phyloP scores from a whole-genome alignment of 2,888 invertebrate genomes.

The Leistus spinibarbis region DNA sequence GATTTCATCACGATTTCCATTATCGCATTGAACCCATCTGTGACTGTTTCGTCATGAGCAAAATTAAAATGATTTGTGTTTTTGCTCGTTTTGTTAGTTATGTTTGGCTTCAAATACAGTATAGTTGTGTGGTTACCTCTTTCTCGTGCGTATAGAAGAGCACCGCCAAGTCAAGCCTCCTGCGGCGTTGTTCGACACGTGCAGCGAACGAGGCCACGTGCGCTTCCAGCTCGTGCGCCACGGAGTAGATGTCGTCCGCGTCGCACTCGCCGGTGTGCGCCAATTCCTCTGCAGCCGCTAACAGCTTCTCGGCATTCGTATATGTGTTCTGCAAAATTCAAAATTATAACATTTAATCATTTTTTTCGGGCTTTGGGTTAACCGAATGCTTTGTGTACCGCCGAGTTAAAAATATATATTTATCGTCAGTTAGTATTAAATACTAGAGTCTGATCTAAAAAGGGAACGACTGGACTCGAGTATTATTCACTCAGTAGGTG shows the following conservation, averaged over 20 bases:
- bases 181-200: constrained; percentile 86
- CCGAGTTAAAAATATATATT: too few relatives aligned
- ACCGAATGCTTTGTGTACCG: neutral
- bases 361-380: too few relatives aligned
- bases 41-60: neutral
- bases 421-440: too few relatives aligned
- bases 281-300: constrained; percentile 94
- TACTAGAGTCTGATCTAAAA: too few relatives aligned
- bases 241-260: constrained; percentile 93
- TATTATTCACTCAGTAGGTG: neutral
- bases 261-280: constrained; percentile 96
- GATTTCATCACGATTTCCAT: neutral
- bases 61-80: neutral
- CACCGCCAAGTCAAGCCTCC: constrained; percentile 90
- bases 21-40: neutral
- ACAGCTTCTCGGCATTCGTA: constrained; percentile 95
- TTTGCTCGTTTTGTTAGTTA: neutral
- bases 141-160: constrained; percentile 95
- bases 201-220: constrained; percentile 95
- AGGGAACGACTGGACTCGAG: neutral
- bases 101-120: neutral
- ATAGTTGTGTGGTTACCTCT: constrained; percentile 65
- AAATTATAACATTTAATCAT: too few relatives aligned
- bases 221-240: constrained; percentile 90
- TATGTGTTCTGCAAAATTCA: constrained; percentile 83